These are phyloP conservation scores for Nothoprocta perdicaria DNA, from an alignment of 2,113 vertebrate genomes.

Conservation along the genomic window DNA sequence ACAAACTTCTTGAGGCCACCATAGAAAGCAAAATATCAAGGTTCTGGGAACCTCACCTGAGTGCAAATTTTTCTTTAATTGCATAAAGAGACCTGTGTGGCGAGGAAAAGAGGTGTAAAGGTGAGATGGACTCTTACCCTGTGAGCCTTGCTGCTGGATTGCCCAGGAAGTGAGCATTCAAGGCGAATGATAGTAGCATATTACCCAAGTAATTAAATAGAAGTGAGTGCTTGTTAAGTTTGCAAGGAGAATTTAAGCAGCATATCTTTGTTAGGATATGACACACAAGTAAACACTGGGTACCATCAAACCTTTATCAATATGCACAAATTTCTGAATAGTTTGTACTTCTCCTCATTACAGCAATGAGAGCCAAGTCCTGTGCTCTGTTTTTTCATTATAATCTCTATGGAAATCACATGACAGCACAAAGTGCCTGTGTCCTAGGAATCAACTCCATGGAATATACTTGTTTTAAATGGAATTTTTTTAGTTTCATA, in stretches of 20 bases:
- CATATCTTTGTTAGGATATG: background rate
- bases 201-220: background rate
- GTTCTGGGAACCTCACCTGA: background rate
- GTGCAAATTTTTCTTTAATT: background rate
- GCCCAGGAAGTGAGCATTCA: background rate
- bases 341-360: background rate
- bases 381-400: fast-evolving
- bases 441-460: background rate
- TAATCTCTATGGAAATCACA: fast-evolving
- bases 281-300: background rate
- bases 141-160: background rate
- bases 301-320: background rate
- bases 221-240: background rate
- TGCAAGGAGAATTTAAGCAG: background rate
- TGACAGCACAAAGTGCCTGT: background rate
- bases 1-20: background rate
- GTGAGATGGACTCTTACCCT: background rate
- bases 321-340: background rate
- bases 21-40: background rate
- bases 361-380: background rate
- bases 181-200: background rate
- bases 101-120: background rate
- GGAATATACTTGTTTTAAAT: background rate
- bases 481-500: background rate
- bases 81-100: background rate